phyloP scores from a whole-genome alignment of 2,888 invertebrate genomes.

The Nymphalis urticae region DNA sequence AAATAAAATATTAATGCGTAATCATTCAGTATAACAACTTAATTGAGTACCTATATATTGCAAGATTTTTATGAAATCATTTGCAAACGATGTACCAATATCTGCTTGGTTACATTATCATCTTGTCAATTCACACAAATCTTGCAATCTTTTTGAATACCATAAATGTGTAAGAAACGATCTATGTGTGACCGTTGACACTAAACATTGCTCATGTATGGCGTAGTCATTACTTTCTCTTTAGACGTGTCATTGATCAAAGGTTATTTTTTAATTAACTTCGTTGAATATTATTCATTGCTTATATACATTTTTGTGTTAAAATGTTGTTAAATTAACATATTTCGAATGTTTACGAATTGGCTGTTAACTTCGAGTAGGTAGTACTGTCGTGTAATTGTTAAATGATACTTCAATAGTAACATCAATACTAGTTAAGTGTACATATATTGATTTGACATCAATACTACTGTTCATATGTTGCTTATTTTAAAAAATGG shows the following conservation, averaged over 20 bases:
- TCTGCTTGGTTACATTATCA: neutral
- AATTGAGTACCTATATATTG: neutral
- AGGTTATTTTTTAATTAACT: neutral
- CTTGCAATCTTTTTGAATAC: neutral
- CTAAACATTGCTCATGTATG: neutral
- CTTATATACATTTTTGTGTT: no score
- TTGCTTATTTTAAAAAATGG: no score
- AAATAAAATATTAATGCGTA: neutral
- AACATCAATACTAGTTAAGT: no score
- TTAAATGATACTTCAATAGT: no score
- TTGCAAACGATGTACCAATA: slow-evolving; percentile 1
- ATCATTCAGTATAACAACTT: no score
- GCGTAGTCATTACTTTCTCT: neutral
- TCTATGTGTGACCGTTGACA: neutral
- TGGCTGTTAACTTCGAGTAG: no score
- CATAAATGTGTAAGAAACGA: neutral
- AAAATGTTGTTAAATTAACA: no score
- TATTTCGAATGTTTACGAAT: no score
- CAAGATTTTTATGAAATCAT: slow-evolving; percentile 2
- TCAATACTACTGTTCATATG: no score
- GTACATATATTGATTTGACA: no score
- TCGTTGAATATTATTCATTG: no score
- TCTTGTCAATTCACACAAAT: neutral
- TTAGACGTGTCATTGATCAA: neutral
- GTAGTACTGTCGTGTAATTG: no score